Base-by-base conservation (phyloP, 92 coral and sea anemone species). In the Epizoanthus fatuus region DNA sequence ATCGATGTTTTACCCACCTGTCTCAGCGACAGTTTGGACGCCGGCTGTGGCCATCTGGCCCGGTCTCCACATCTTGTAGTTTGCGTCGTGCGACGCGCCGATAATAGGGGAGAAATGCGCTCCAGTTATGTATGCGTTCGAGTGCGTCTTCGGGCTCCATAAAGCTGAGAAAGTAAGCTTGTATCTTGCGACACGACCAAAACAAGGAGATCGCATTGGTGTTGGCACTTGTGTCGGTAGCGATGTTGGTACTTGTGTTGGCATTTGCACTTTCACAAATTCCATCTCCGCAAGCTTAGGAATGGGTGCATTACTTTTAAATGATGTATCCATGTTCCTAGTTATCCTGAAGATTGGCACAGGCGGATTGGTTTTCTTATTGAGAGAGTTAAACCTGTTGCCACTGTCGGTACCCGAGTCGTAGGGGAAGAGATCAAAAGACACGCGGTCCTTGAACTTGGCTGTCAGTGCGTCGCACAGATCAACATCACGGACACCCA, bases 321-420 rank as follows among this genome's bases (percentile, higher is more conserved):
- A 40, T 29, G 16, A 63, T 32, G 92, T 89, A 68, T 70, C 76
- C 63, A 52, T n/a, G 19, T 39, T 42, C 14, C 12, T 72, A 37
- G 86, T 90, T 29, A 90, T 90, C 6, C 32, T 9, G 3, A 52
- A 12, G 52, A 90, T 90, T 15, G 77, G 39, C 13, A 3, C 80
- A 3, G 51, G n/a, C 1, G 89, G 93, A 37, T 16, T 39, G 7
- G 83, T 79, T 6, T 45, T 53, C 7, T 0, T 9, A 19, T 85
- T 6, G 17, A 49, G 2, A 19, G 79, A 15, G 17, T 55, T 17
- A 57, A 89, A 89, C 65, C 35, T 56, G 4, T 11, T 19, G 3
- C 90, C 90, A 7, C 49, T 14, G 11, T 90, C 83, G 1, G 90
- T 84, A 0, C 90, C 93, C 3, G 93, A 85, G 74, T 89, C 93